Conservation (phyloP, 2,113 vertebrate genomes). For the Hippoglossus stenolepis region DNA sequence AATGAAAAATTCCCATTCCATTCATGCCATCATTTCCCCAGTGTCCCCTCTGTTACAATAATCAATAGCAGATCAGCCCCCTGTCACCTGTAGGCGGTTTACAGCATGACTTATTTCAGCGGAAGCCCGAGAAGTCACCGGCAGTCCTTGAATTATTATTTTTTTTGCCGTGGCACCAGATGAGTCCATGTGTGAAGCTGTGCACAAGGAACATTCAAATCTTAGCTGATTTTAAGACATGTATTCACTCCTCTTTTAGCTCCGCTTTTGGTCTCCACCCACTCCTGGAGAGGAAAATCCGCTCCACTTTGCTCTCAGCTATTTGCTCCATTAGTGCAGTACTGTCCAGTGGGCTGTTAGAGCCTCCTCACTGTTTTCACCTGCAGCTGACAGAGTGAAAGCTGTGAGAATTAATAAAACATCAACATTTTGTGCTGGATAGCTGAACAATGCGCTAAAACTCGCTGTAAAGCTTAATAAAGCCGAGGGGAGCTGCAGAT, state of each 20-base stretch:
- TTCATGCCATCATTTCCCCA: constrained; percentile 24
- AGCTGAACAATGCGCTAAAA: background rate
- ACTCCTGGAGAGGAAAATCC: background rate
- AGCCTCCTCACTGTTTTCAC: background rate
- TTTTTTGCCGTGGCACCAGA: background rate
- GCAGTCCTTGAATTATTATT: background rate
- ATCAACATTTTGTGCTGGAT: too few relatives aligned
- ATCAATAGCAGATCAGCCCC: constrained; percentile 45
- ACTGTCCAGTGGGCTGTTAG: background rate
- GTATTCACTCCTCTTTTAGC: background rate
- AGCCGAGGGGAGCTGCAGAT: too few relatives aligned
- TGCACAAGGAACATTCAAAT: background rate
- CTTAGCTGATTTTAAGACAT: too few relatives aligned
- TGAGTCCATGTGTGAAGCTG: constrained; percentile 4
- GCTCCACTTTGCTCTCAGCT: too few relatives aligned
- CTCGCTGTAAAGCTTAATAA: background rate
- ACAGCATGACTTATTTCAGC: constrained; percentile 45
- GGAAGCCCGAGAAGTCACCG: background rate
- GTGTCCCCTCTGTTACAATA: constrained; percentile 32
- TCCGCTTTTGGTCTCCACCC: background rate
- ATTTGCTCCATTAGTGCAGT: background rate
- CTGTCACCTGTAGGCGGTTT: constrained; percentile 35
- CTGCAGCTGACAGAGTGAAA: background rate
- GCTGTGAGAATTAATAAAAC: too few relatives aligned
- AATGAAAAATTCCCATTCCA: constrained; percentile 51